These are phyloP conservation scores for Flexamia atlantica DNA, from an alignment of 2,888 invertebrate genomes.

Conservation along the genomic window DNA sequence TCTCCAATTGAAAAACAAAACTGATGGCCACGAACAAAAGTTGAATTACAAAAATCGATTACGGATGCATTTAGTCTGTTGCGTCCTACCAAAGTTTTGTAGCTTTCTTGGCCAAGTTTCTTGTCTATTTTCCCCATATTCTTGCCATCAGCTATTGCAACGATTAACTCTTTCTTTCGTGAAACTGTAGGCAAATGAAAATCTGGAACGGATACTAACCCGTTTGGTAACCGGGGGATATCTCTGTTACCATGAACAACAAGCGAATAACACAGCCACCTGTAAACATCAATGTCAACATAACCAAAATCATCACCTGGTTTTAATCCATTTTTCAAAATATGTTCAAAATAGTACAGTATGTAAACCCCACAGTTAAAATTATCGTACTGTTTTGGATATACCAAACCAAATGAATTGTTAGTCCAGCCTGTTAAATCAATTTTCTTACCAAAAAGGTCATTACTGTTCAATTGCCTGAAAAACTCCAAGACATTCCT, in stretches of 20 bases:
- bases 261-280: not conserved
- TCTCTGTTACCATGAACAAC: not conserved
- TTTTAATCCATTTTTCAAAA: not conserved
- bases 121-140: not conserved
- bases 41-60: not conserved
- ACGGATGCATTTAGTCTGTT: not conserved
- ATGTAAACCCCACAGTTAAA: not conserved
- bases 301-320: not conserved
- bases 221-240: not conserved
- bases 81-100: not conserved
- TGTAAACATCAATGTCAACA: constrained; percentile 1
- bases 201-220: not conserved
- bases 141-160: not conserved
- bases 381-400: not conserved
- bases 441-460: not conserved
- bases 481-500: not conserved
- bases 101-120: not conserved
- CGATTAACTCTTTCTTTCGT: not conserved
- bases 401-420: not conserved
- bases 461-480: not conserved
- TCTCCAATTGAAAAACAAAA: not conserved
- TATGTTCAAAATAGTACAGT: not conserved
- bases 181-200: not conserved
- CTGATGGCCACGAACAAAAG: not conserved
- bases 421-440: not conserved